phyloP scores from a whole-genome alignment of 2,888 invertebrate genomes.

The Acholoe squamosa region DNA sequence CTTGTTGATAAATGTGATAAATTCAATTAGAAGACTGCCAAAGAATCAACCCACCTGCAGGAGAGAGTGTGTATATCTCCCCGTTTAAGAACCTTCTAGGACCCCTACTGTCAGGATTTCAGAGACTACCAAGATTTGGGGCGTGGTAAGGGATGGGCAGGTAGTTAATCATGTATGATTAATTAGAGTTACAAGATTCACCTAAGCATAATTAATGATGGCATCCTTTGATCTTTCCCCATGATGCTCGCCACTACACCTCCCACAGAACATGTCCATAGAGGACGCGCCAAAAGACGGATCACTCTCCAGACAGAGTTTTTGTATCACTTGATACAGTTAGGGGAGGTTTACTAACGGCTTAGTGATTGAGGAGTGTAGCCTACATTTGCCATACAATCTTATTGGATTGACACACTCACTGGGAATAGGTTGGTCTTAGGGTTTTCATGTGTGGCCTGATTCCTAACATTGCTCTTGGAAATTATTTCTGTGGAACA shows the following conservation, averaged over 20 bases:
- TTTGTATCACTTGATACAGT: not conserved
- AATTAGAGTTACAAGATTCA: not conserved
- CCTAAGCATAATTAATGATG: constrained; percentile 8
- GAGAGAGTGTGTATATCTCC: too few species aligned
- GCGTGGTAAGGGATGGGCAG: not conserved
- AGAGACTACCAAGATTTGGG: not conserved
- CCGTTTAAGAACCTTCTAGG: too few species aligned
- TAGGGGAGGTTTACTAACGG: not conserved
- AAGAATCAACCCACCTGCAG: too few species aligned
- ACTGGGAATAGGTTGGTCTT: too few species aligned
- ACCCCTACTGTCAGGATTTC: too few species aligned
- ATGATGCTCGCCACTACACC: not conserved
- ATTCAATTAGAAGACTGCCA: too few species aligned
- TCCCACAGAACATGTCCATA: not conserved
- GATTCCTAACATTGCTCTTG: too few species aligned
- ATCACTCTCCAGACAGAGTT: constrained; percentile 3
- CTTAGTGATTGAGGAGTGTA: not conserved
- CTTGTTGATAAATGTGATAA: too few species aligned
- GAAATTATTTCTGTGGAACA: too few species aligned
- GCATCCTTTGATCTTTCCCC: not conserved
- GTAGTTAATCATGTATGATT: not conserved
- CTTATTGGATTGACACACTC: too few species aligned
- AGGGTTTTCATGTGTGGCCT: too few species aligned
- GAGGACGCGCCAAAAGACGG: not conserved
- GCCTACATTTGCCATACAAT: too few species aligned